Base-by-base conservation (phyloP, 2,888 invertebrate genomes). In the Caenorhabditis angaria region DNA sequence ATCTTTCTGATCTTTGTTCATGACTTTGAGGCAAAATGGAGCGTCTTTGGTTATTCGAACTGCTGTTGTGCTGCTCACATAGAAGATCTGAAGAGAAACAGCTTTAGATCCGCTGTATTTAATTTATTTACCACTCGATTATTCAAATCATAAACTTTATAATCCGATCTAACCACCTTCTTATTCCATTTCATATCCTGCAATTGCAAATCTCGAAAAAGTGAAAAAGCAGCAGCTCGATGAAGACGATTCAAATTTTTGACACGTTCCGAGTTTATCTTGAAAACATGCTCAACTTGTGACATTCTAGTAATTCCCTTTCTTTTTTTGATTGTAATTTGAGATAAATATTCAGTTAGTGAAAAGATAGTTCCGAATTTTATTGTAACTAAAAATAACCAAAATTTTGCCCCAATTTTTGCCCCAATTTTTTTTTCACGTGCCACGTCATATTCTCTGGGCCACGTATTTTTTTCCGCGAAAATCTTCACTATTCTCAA, bases 61-160 rank as follows among this genome's bases (percentile, higher is more conserved):
- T 20, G 66, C 61, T 5, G 63, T 71, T 27, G 66, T 71, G 32
- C 67, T 71, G 18, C 66, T 62, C 2, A 71, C 67, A 57, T 71
- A 64, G 47, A 71, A 71, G 18, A 71, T 71, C 64, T 70, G 47
- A 55, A 63, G 20, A 8, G 6, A n/a, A n/a, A n/a, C n/a, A n/a
- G n/a, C 22, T 51, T 24, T 51, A 8, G 5, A 8, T 51, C 25
- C 25, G 18, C n/a, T 28, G 29, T 28, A 28, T 54, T 28, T 57
- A 25, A 22, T 18, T n/a, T 47, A 27, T 54, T 24, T 24, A 70
- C 70, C 55, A 71, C 71, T 54, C 71, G 56, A 41, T 67, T 71
- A 54, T 71, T 71, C 54, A 71, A 56, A 61, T 71, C 71, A 25
- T 61, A 71, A 27, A 71, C 71, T 64, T 61, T 66, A 35, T 67